phyloP scores from a whole-genome alignment of 1,140 invertebrate species.

The Ephestia elutella region DNA sequence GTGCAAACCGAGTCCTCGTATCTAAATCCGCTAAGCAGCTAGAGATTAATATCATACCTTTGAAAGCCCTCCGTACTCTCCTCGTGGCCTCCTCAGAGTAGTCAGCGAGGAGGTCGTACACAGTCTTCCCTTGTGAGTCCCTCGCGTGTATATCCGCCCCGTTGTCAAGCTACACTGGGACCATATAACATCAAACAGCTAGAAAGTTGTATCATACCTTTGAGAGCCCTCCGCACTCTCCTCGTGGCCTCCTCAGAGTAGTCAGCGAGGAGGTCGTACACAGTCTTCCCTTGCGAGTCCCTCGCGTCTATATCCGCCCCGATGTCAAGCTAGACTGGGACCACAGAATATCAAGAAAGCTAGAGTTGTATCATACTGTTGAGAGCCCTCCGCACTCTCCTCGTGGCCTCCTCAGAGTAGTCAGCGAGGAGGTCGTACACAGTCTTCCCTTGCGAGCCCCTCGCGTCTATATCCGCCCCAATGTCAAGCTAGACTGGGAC shows the following conservation, averaged over 20 bases:
- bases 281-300: slow-evolving; percentile 87
- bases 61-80: slow-evolving; percentile 87
- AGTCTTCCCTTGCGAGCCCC: slow-evolving; percentile 86
- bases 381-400: slow-evolving; percentile 77
- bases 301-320: slow-evolving; percentile 88
- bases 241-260: slow-evolving; percentile 92
- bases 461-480: slow-evolving; percentile 87
- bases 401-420: slow-evolving; percentile 91
- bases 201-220: slow-evolving; percentile 78
- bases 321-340: slow-evolving; percentile 86
- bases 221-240: slow-evolving; percentile 87
- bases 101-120: slow-evolving; percentile 89
- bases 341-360: no score
- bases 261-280: slow-evolving; percentile 89
- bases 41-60: slow-evolving; percentile 78
- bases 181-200: slow-evolving; percentile 74
- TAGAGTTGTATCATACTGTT: no score
- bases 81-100: slow-evolving; percentile 92
- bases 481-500: slow-evolving; percentile 88
- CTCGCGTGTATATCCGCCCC: slow-evolving; percentile 88
- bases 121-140: slow-evolving; percentile 90
- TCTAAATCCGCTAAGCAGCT: no score
- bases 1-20: no score
- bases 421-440: slow-evolving; percentile 91
- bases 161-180: slow-evolving; percentile 86